Conservation (phyloP, 2,113 vertebrate species). For the Helogale parvula region DNA sequence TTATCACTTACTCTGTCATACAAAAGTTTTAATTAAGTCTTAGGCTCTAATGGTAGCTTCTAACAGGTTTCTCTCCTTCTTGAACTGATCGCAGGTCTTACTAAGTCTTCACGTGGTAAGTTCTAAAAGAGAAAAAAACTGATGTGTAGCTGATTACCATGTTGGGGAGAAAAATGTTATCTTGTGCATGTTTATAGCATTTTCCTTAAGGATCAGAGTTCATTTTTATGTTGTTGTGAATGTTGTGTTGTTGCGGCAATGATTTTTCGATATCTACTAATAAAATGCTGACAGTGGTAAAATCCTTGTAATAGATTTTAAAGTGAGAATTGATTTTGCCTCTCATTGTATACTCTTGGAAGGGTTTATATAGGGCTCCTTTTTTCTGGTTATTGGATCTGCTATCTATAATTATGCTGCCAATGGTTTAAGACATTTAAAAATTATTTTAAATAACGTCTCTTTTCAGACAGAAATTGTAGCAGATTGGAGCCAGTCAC, state of each 20-base stretch:
- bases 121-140: neutral
- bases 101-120: neutral
- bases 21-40: neutral
- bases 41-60: neutral
- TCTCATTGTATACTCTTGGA: neutral
- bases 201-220: slow-evolving; percentile 45
- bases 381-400: slow-evolving; percentile 17
- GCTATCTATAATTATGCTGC: neutral
- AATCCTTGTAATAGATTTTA: slow-evolving; percentile 63
- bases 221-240: slow-evolving; percentile 51
- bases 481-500: neutral
- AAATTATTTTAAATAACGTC: slow-evolving; percentile 11
- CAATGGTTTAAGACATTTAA: slow-evolving; percentile 29
- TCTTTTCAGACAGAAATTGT: neutral
- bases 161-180: neutral
- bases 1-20: neutral
- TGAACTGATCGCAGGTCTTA: neutral
- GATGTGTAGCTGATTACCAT: neutral
- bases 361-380: neutral
- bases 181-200: slow-evolving; percentile 41
- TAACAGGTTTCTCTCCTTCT: neutral
- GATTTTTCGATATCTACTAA: slow-evolving; percentile 64
- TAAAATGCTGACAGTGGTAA: slow-evolving; percentile 66
- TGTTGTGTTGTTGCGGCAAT: slow-evolving; percentile 1
- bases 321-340: slow-evolving; percentile 59